Percentiles rank a stretch among this genome's conserved stretches.
These are phyloP conservation scores for Nasonovia ribisnigri DNA, from an alignment of 2,888 invertebrate genomes.

Conservation along the genomic window DNA sequence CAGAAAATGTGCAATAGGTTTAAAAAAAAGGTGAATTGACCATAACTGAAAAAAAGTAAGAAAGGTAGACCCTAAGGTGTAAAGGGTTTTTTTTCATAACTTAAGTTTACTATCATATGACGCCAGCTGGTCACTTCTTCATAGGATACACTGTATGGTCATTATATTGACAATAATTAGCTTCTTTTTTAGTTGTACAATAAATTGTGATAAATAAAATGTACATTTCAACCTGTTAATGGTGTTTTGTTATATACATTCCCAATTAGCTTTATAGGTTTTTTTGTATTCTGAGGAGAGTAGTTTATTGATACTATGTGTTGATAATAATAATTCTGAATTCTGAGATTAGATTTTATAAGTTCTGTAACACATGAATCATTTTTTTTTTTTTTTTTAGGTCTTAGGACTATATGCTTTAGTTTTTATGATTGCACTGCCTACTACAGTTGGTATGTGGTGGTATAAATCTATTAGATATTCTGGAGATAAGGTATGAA, in stretches of 20 bases:
- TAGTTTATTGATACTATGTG: background rate
- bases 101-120: too few species aligned
- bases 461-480: slow-evolving; percentile 98
- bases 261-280: background rate
- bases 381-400: slow-evolving; percentile 69
- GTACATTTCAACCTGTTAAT: background rate
- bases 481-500: slow-evolving; percentile 88
- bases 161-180: background rate
- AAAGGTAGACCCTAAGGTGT: too few species aligned
- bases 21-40: too few species aligned
- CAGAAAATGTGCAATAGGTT: too few species aligned
- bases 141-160: too few species aligned
- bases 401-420: slow-evolving; percentile 92
- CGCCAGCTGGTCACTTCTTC: too few species aligned
- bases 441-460: slow-evolving; percentile 94
- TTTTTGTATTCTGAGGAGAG: background rate
- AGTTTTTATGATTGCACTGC: slow-evolving; percentile 97
- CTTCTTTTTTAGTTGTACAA: background rate
- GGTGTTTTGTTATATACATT: background rate
- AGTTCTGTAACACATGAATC: background rate
- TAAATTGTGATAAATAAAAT: background rate
- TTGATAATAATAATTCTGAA: background rate
- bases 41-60: too few species aligned
- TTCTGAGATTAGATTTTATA: background rate
- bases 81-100: too few species aligned